Conservation (phyloP, 2,113 vertebrate genomes). For the Lepus timidus region DNA sequence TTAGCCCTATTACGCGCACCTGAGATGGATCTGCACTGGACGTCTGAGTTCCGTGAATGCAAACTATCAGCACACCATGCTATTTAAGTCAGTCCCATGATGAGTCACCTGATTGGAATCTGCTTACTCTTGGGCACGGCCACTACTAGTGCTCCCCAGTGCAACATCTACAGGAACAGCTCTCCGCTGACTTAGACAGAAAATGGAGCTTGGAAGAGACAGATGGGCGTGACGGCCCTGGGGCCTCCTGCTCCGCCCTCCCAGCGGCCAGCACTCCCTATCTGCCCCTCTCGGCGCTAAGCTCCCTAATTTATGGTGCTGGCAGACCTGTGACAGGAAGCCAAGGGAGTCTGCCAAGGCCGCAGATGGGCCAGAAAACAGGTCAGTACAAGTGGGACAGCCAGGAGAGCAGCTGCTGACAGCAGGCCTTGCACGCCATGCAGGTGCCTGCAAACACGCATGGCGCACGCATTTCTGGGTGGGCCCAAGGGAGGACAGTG, state of each 20-base stretch:
- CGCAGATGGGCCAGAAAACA: slow-evolving; percentile 70
- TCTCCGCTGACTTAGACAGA: background rate
- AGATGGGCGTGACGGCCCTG: background rate
- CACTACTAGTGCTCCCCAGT: background rate
- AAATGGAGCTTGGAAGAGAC: background rate
- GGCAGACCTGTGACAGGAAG: slow-evolving; percentile 30
- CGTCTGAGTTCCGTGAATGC: slow-evolving; percentile 13
- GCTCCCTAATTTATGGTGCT: background rate
- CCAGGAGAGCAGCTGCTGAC: background rate
- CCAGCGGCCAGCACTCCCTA: background rate
- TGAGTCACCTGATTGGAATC: slow-evolving; percentile 12
- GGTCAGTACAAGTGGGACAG: slow-evolving; percentile 10
- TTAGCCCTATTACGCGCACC: background rate
- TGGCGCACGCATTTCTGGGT: background rate
- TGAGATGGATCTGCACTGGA: background rate
- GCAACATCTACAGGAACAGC: background rate
- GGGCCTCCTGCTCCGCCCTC: background rate
- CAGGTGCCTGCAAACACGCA: background rate
- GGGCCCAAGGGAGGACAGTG: background rate
- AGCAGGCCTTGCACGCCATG: background rate
- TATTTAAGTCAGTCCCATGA: background rate
- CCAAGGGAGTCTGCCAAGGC: slow-evolving; percentile 50
- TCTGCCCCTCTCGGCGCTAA: background rate
- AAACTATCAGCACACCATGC: background rate
- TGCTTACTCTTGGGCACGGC: background rate